Conservation (phyloP, 1,140 invertebrate genomes). For the Neotoxoptera formosana region DNA sequence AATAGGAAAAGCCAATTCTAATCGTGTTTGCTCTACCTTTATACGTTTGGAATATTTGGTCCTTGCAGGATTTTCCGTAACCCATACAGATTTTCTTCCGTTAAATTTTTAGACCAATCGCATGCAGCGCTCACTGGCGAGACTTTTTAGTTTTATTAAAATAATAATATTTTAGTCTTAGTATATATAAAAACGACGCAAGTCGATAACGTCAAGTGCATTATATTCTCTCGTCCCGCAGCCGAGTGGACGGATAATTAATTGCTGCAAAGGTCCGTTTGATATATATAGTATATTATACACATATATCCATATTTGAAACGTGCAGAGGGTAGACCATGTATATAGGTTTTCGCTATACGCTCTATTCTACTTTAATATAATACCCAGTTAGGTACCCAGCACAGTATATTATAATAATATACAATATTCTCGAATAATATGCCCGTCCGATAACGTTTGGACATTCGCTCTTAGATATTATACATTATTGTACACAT, state of each 20-base stretch:
- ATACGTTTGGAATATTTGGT: not conserved
- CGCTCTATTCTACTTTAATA: not conserved
- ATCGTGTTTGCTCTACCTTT: not conserved
- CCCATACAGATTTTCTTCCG: not conserved
- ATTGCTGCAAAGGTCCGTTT: not conserved
- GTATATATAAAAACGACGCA: not conserved
- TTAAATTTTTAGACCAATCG: not conserved
- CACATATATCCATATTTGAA: not conserved
- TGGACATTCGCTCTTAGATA: not conserved
- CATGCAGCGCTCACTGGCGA: no score
- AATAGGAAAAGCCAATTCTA: not conserved
- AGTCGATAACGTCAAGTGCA: not conserved
- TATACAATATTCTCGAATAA: no score
- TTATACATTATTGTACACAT: not conserved
- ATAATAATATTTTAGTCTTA: no score
- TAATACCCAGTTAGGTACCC: not conserved
- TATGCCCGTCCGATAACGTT: not conserved
- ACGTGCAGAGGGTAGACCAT: not conserved
- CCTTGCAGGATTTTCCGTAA: not conserved
- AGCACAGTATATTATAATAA: no score
- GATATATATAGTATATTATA: not conserved
- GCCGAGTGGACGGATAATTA: not conserved
- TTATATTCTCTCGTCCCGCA: not conserved
- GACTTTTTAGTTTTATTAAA: not conserved
- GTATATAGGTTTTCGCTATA: not conserved